Percentiles rank a stretch among this genome's conserved stretches.
These are phyloP conservation scores for Entomyzon cyanotis DNA, from an alignment of 2,113 vertebrate genomes.

Conservation along the genomic window DNA sequence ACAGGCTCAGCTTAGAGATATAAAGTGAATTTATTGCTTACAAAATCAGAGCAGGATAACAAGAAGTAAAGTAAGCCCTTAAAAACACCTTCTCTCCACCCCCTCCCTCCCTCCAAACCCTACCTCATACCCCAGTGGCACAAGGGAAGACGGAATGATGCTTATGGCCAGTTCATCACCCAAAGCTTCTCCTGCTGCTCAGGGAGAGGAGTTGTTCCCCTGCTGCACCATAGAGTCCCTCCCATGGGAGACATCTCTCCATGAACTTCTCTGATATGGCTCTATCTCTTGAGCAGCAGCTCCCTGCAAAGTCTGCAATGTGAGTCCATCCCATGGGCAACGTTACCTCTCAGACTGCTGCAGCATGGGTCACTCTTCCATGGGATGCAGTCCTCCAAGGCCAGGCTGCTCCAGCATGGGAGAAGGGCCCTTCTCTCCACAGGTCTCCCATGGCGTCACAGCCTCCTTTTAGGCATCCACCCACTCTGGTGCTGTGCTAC, in stretches of 20 bases:
- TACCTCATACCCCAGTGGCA: fast-evolving
- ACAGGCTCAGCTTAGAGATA: background rate
- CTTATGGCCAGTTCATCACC: background rate
- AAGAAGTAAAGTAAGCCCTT: background rate
- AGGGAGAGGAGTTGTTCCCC: background rate
- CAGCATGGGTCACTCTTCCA: fast-evolving
- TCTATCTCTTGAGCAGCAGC: background rate
- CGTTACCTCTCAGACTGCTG: background rate
- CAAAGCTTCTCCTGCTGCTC: background rate
- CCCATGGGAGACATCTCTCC: background rate
- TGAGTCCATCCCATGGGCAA: fast-evolving
- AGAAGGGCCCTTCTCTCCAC: too few species aligned
- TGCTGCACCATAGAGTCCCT: fast-evolving
- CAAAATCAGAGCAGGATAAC: background rate
- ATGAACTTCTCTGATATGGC: fast-evolving
- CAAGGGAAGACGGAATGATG: background rate
- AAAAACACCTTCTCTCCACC: background rate
- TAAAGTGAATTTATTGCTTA: background rate
- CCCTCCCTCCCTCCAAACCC: background rate
- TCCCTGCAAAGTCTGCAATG: fast-evolving
- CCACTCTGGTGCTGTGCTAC: background rate
- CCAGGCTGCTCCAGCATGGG: too few species aligned
- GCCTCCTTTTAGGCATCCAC: too few species aligned
- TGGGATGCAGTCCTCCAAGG: too few species aligned
- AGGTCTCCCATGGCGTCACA: too few species aligned